These are phyloP conservation scores for Lissonota sp. DNA, from an alignment of 2,888 invertebrate genomes.

Conservation along the genomic window DNA sequence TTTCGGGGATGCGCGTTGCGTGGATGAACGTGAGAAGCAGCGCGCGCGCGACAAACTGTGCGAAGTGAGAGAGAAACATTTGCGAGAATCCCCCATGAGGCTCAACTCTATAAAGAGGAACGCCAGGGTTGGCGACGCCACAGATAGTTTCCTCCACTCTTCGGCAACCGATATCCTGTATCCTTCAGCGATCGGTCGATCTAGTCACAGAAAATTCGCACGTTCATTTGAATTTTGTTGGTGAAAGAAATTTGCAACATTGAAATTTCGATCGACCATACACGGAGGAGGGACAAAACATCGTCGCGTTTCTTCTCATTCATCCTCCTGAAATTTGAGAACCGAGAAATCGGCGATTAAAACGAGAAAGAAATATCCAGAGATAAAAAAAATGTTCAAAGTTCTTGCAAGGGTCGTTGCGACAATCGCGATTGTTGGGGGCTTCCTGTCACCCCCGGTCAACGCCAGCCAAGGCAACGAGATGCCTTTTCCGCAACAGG, in stretches of 20 bases:
- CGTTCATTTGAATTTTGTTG: neutral
- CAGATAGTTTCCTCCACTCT: slow-evolving; percentile 71
- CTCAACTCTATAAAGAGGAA: slow-evolving; percentile 75
- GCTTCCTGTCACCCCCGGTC: slow-evolving; percentile 38
- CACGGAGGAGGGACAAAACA: neutral
- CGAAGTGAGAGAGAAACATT: slow-evolving; percentile 48
- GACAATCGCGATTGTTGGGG: slow-evolving; percentile 46
- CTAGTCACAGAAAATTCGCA: neutral
- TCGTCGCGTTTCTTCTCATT: neutral
- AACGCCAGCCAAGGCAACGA: slow-evolving; percentile 53
- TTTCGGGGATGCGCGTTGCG: slow-evolving; percentile 73
- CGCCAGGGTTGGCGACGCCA: slow-evolving; percentile 74
- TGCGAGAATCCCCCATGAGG: slow-evolving; percentile 68
- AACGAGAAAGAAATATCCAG: neutral
- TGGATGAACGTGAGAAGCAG: slow-evolving; percentile 58
- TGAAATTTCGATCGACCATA: neutral
- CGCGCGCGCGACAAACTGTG: slow-evolving; percentile 51
- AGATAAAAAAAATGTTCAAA: slow-evolving; percentile 47
- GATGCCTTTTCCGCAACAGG: slow-evolving; percentile 73
- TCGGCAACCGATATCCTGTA: slow-evolving; percentile 63
- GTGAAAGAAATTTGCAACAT: neutral
- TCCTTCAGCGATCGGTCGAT: slow-evolving; percentile 16
- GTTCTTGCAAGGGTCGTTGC: slow-evolving; percentile 42
- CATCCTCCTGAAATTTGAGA: neutral
- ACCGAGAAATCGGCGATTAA: neutral